These are phyloP conservation scores for Oryzias melastigma DNA, from an alignment of 2,113 vertebrate genomes.

Conservation along the genomic window DNA sequence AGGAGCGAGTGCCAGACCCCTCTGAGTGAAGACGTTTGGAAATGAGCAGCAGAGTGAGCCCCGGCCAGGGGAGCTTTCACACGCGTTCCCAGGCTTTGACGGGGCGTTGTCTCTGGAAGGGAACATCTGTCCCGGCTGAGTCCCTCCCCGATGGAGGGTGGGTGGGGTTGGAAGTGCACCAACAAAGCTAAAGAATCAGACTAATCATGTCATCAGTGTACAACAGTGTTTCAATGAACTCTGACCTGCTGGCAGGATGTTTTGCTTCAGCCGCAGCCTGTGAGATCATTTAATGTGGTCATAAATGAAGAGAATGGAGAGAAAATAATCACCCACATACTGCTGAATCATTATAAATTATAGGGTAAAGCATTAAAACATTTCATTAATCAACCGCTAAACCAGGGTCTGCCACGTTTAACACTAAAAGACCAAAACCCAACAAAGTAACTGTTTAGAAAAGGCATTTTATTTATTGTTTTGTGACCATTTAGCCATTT, in stretches of 20 bases:
- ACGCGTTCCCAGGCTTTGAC: constrained; percentile 62
- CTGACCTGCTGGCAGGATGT: constrained; percentile 30
- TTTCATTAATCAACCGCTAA: too few species aligned
- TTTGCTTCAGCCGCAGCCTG: constrained; percentile 4
- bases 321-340: too few species aligned
- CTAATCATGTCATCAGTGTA: constrained; percentile 35
- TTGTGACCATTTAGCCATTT: too few species aligned
- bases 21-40: constrained; percentile 52
- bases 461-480: too few species aligned
- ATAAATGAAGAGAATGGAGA: neutral
- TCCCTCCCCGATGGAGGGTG: constrained; percentile 8
- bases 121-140: constrained; percentile 67
- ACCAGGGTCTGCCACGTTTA: too few species aligned
- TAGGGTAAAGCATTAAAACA: too few species aligned
- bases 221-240: constrained; percentile 45
- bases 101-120: constrained; percentile 30
- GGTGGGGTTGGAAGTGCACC: constrained; percentile 19
- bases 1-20: constrained; percentile 26
- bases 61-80: constrained; percentile 29
- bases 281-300: constrained; percentile 5
- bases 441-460: too few species aligned
- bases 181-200: constrained; percentile 40
- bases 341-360: too few species aligned
- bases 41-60: constrained; percentile 36
- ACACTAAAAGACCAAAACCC: too few species aligned